Percentiles rank a stretch among this genome's conserved stretches.
Evolutionary conservation across 1,140 invertebrate species (phyloP).

Genomic region (Phymorhynchus buccinoides): DNA sequence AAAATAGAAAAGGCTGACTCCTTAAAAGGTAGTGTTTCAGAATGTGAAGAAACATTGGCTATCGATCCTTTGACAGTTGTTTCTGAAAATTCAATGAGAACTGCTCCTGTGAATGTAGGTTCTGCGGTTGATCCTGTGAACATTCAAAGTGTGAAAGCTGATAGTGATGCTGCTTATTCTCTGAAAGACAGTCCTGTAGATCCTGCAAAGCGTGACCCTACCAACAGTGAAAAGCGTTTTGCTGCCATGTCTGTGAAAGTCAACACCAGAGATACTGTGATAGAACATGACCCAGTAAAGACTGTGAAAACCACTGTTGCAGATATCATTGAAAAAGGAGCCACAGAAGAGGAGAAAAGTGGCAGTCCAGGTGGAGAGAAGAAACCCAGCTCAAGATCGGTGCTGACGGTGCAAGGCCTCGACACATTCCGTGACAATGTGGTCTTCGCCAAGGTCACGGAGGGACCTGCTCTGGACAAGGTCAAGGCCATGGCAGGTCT

Average conservation of each 20-base stretch:
- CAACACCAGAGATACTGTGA: not conserved
- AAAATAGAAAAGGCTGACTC: not conserved
- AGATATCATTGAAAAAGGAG: not conserved
- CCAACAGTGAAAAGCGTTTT: not conserved
- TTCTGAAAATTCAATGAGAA: no score
- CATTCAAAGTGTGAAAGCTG: no score
- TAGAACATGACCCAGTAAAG: not conserved
- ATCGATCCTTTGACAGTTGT: no score
- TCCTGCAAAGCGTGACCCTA: not conserved
- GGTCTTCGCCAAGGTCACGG: slow-evolving; percentile 25
- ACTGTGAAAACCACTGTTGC: not conserved
- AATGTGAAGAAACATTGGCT: no score
- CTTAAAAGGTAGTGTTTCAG: not conserved
- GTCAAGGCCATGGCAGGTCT: not conserved
- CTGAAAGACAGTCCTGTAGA: not conserved
- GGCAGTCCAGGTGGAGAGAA: not conserved
- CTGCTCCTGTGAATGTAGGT: no score
- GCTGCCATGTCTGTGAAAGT: not conserved
- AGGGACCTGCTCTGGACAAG: not conserved
- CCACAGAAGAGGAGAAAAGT: not conserved
- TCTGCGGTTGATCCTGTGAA: no score
- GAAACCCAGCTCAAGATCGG: not conserved
- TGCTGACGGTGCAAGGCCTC: not conserved
- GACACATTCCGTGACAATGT: not conserved
- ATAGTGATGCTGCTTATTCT: not conserved